Evolutionary conservation across 2,797 vertebrate genomes (phyloP).

Genomic region (Orestias chungarensis): DNA sequence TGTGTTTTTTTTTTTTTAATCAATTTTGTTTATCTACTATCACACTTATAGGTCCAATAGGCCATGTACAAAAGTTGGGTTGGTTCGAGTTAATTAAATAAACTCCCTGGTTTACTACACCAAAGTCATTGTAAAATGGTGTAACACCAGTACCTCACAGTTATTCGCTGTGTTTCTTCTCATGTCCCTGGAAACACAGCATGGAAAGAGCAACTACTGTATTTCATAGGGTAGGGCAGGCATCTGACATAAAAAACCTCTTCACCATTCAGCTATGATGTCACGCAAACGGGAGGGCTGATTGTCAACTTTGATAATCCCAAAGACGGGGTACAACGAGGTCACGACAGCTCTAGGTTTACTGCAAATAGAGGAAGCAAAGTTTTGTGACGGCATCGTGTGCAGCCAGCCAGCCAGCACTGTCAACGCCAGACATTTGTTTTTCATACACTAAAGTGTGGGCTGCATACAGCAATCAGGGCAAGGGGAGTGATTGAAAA

Average conservation of each 20-base stretch:
- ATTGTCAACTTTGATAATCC: conserved; percentile 26
- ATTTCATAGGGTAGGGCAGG: conserved; percentile 21
- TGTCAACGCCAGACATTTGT: conserved; percentile 60
- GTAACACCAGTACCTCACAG: conserved; percentile 55
- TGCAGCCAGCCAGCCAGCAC: conserved; percentile 47
- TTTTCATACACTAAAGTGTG: conserved; percentile 57
- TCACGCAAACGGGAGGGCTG: conserved; percentile 31
- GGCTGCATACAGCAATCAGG: conserved; percentile 39
- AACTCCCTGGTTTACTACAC: too few species aligned
- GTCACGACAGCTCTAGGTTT: conserved; percentile 52
- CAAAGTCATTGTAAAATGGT: too few species aligned
- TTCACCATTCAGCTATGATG: conserved; percentile 24
- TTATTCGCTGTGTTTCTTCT: conserved; percentile 35
- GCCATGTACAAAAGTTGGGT: too few species aligned
- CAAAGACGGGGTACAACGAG: conserved; percentile 43
- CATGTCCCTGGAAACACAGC: conserved; percentile 24
- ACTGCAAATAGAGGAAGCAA: conserved; percentile 43
- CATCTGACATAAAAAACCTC: conserved; percentile 33
- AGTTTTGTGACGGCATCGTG: conserved; percentile 24
- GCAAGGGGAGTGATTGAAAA: conserved; percentile 16
- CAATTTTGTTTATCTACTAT: too few species aligned
- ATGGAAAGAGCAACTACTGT: conserved; percentile 18
- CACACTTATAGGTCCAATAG: too few species aligned
- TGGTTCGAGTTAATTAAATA: too few species aligned
- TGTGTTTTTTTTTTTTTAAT: too few species aligned